These are phyloP conservation scores for Cuculus canorus DNA, from an alignment of 2,797 vertebrate species.

Conservation along the genomic window DNA sequence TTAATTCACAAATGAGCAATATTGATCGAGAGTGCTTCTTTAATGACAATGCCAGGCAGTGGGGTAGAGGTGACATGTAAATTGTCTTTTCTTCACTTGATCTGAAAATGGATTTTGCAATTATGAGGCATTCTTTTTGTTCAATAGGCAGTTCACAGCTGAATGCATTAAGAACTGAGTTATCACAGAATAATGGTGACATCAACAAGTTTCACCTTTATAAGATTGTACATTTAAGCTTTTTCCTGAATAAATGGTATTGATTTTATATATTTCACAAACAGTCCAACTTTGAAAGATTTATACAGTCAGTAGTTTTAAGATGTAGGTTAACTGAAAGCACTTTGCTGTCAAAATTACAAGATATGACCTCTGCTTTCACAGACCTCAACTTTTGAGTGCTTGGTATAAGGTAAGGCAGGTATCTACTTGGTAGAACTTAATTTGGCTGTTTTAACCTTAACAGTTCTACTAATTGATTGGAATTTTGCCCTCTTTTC, in stretches of 20 bases:
- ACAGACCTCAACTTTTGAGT: neutral
- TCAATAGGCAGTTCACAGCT: constrained; percentile 40
- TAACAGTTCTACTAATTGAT: neutral
- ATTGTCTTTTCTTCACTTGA: constrained; percentile 42
- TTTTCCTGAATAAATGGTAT: constrained; percentile 37
- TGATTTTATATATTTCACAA: constrained; percentile 28
- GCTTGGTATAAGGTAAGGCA: neutral
- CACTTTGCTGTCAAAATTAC: constrained; percentile 1
- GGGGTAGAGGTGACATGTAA: constrained; percentile 17
- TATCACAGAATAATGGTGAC: constrained; percentile 35
- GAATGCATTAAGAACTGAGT: constrained; percentile 21
- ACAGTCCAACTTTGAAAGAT: neutral
- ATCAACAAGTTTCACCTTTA: constrained; percentile 29
- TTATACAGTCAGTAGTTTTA: neutral
- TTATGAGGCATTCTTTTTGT: constrained; percentile 54
- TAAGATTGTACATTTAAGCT: neutral
- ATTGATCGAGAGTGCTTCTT: constrained; percentile 34
- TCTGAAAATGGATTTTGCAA: constrained; percentile 61
- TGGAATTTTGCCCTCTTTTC: neutral
- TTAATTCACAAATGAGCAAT: neutral
- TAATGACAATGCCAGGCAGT: constrained; percentile 20
- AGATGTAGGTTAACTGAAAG: neutral
- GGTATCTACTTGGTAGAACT: neutral
- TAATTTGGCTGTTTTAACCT: neutral
- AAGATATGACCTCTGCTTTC: constrained; percentile 33